Evolutionary conservation across 2,113 vertebrate species (phyloP).

Genomic region (Hylia prasina): DNA sequence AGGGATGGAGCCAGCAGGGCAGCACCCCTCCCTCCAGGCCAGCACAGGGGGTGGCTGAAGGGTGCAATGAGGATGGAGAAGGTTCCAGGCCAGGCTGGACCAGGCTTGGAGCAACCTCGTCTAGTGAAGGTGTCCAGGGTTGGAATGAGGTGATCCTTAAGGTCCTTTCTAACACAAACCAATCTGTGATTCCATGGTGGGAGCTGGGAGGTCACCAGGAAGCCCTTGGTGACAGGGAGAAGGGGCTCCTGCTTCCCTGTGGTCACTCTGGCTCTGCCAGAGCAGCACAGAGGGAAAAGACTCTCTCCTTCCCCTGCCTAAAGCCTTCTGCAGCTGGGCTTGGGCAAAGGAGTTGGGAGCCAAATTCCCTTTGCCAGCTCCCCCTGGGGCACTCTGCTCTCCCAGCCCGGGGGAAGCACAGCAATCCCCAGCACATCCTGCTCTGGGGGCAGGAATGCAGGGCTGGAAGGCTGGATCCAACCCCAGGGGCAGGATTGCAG

Average conservation of each 20-base stretch:
- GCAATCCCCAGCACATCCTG: background rate
- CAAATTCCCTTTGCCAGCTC: background rate
- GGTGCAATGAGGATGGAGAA: background rate
- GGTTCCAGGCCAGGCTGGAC: background rate
- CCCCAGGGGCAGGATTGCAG: background rate
- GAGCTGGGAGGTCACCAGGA: background rate
- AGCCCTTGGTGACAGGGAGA: background rate
- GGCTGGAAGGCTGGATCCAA: background rate
- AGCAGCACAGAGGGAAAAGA: background rate
- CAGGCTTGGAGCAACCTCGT: background rate
- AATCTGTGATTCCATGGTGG: rapidly evolving
- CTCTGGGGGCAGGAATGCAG: background rate
- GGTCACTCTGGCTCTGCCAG: background rate
- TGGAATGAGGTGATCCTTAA: background rate
- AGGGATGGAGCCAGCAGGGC: background rate
- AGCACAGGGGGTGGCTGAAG: background rate
- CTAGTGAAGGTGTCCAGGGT: background rate
- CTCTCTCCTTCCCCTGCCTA: background rate
- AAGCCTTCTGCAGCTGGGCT: background rate
- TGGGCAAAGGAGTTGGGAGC: background rate
- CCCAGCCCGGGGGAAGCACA: background rate
- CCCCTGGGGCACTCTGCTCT: background rate
- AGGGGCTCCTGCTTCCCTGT: background rate
- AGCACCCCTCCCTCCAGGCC: background rate
- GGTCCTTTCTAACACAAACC: background rate